Evolutionary conservation across 2,888 invertebrate species (phyloP), one percentile per base, ranked within the genome.

Genomic region (Trypoxylon attenuatum): DNA sequence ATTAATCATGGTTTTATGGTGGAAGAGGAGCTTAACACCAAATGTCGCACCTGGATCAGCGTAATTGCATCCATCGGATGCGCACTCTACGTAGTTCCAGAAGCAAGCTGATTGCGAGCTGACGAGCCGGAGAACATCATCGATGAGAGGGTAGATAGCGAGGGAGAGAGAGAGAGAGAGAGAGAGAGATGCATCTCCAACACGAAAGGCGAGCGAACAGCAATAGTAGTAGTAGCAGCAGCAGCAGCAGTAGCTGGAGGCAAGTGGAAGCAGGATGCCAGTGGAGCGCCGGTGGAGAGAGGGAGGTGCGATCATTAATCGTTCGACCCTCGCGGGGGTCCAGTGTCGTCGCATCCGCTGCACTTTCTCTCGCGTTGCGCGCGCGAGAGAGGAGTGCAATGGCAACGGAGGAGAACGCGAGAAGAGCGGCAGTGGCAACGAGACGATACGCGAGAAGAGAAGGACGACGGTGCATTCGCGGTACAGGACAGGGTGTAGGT

Each of bases 321-420:
- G 76, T 69, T 67, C 66, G 76, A 74, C 66, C 72, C 69, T 74
- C 74, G 72, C 64, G 53, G 71, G 76, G 74, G 69, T 72, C 76
- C 76, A 69, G 76, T 69, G 73, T 77, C 78, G 78, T 65, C 47
- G 76, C 73, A 79, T 78, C 78, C 80, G 78, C 78, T 72, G 78
- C 69, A 78, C 76, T 79, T 79, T 78, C 78, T 71, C 80, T 76
- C 53, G 66, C 50, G 59, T 63, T n/a, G n/a, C 62, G 56, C 52
- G 53, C 55, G 52, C 42, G 60, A 38, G 38, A 59, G 51, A 41
- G 62, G 63, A 69, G 50, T 69, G 74, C 69, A 66, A 51, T 71
- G 33, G 33, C 5, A 33, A 33, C n/a, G n/a, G 4, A 8, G 8
- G 5, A 8, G 5, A 25, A 25, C 25, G n/a, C 25, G 25, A 25